Base-by-base conservation (phyloP, 92 coral and sea anemone genomes). In the Porites cylindrica region DNA sequence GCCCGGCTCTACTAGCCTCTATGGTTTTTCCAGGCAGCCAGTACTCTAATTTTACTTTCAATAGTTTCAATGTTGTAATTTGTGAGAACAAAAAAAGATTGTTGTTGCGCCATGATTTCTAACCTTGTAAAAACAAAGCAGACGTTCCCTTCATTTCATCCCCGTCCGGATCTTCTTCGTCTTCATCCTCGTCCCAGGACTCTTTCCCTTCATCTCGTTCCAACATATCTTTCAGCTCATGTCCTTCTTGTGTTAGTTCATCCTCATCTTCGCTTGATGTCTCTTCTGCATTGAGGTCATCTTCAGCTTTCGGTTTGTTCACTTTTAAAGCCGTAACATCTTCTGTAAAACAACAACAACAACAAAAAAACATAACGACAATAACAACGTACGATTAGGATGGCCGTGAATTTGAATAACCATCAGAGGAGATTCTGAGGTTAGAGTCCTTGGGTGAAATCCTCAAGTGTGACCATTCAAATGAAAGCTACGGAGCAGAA, bases 191-290 rank as follows among this genome's bases (percentile, higher is more conserved):
- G 20, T 93, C 99, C 51, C 88, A 93, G 1, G 98, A 95, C 81
- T 93, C 96, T 60, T 90, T 94, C 18, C 98, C 98, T 59, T 80
- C 92, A 72, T 95, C 96, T 80, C 95, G 90, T 38, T 90, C 95
- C 71, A 97, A 79, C 92, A 97, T 95, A 88, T 95, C 95, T 74
- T 94, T 95, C 11, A 97, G 88, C 65, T 95, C 95, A 80, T 88
- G 93, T 26, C 99, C 99, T 29, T 92, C 99, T 14, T 92, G 96
- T 73, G 96, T 97, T 47, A 97, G 90, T 29, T 95, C 98, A 26
- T 96, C 99, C 8, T 97, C 99, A 47, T 97, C 99, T 68, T 95
- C 98, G 65, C 99, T 96, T 61, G 95, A 95, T n/a, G 94, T 94
- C 76, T 96, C 93, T 88, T 97, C 97, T 0, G 93, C 99, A 78